These are phyloP conservation scores for Aphelenchoides besseyi DNA, from an alignment of 1,140 invertebrate genomes.

Conservation along the genomic window DNA sequence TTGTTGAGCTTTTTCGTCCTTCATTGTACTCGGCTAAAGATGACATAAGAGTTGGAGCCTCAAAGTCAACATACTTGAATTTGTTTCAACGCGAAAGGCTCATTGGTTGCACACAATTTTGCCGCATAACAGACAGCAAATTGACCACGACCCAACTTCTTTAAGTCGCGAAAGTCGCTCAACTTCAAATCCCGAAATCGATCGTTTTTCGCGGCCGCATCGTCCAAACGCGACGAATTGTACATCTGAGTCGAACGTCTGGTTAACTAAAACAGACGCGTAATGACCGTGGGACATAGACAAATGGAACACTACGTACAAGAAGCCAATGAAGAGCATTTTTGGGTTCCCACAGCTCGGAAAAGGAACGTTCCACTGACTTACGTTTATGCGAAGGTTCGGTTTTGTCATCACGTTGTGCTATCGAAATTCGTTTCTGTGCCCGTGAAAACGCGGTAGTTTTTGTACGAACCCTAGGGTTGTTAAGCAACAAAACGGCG, in stretches of 20 bases:
- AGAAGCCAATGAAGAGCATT: background rate
- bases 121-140: conserved; percentile 70
- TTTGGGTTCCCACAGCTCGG: too few species aligned
- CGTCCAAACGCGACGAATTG: too few species aligned
- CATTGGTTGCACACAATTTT: conserved; percentile 63
- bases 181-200: conserved; percentile 41
- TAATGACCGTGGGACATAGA: too few species aligned
- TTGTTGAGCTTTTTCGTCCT: conserved; percentile 70
- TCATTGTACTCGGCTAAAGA: conserved; percentile 70
- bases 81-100: conserved; percentile 70
- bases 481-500: too few species aligned
- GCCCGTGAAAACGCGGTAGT: too few species aligned
- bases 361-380: too few species aligned
- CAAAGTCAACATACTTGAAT: conserved; percentile 66
- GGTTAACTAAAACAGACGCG: background rate
- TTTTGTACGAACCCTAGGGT: too few species aligned
- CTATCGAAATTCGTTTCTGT: too few species aligned
- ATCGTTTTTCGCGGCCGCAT: background rate
- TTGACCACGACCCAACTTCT: conserved; percentile 71
- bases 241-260: background rate
- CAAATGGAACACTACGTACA: background rate
- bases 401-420: background rate
- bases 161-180: conserved; percentile 68
- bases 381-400: background rate
- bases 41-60: conserved; percentile 23